phyloP scores from a whole-genome alignment of 1,140 invertebrate species.

The Trissolcus basalis region DNA sequence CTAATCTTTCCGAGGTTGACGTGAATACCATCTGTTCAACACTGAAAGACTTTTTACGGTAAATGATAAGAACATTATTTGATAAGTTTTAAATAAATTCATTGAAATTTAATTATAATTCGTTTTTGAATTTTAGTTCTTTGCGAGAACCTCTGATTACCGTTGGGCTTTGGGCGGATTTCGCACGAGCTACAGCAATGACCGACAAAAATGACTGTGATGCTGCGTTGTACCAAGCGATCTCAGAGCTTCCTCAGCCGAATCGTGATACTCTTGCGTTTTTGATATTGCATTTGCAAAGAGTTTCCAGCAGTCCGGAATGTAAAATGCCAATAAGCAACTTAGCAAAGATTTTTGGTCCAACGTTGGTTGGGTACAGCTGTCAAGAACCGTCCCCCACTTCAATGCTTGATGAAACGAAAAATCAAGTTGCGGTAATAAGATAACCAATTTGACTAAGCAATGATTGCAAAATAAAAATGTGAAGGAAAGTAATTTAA shows the following conservation, averaged over 20 bases:
- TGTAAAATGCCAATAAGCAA: slow-evolving; percentile 88
- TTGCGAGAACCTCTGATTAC: slow-evolving; percentile 87
- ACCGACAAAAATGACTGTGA: slow-evolving; percentile 77
- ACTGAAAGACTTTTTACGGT: slow-evolving; percentile 90
- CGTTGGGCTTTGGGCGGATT: slow-evolving; percentile 83
- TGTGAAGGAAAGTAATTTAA: too few species aligned
- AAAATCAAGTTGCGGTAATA: slow-evolving; percentile 79
- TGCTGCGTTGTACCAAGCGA: slow-evolving; percentile 80
- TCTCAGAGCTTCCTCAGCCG: slow-evolving; percentile 86
- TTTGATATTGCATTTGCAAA: slow-evolving; percentile 88
- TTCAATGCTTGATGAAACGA: slow-evolving; percentile 80
- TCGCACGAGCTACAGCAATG: slow-evolving; percentile 82
- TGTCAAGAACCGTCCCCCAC: slow-evolving; percentile 80
- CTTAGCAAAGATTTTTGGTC: slow-evolving; percentile 89
- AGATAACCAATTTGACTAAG: too few species aligned
- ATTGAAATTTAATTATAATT: too few species aligned
- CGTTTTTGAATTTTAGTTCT: slow-evolving; percentile 17
- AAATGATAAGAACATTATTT: slow-evolving; percentile 3
- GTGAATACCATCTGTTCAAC: slow-evolving; percentile 89
- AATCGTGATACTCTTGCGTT: slow-evolving; percentile 93
- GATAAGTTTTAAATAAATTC: too few species aligned
- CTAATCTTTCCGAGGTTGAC: slow-evolving; percentile 83
- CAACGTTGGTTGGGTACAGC: slow-evolving; percentile 89
- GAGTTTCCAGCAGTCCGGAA: slow-evolving; percentile 82
- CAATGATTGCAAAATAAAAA: too few species aligned